A percentile compares a stretch with the other conserved stretches of the same genome.
Evolutionary conservation across 1,140 invertebrate species (phyloP).

Genomic region (Drosophila elegans): DNA sequence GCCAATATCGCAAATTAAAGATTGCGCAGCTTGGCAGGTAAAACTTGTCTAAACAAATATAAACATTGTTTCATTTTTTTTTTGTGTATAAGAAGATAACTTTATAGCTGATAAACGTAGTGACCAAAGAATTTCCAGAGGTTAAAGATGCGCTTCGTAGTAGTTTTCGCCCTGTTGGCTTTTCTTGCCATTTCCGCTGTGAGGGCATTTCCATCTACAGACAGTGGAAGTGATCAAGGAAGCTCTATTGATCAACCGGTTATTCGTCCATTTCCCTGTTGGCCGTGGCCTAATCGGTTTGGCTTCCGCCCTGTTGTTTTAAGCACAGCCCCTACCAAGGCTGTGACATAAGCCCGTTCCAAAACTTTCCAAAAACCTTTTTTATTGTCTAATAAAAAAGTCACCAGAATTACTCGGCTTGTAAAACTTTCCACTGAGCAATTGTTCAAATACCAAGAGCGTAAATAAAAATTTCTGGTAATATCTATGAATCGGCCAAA

Average conservation of each 20-base stretch:
- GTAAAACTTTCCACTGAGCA: constrained; percentile 44
- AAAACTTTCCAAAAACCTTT: not conserved
- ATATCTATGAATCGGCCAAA: constrained; percentile 1
- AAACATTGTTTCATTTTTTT: too few relatives aligned
- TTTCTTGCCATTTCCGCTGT: constrained; percentile 7
- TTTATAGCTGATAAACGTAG: not conserved
- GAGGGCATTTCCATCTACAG: not conserved
- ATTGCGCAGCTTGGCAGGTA: constrained; percentile 1
- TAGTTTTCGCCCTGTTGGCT: not conserved
- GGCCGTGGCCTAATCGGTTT: constrained; percentile 9
- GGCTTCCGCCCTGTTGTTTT: constrained; percentile 19
- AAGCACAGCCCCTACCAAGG: not conserved
- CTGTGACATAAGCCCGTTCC: too few relatives aligned
- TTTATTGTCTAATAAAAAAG: not conserved
- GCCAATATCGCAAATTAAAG: too few relatives aligned
- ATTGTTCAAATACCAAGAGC: constrained; percentile 31
- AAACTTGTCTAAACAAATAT: not conserved
- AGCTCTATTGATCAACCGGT: not conserved
- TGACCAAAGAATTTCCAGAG: not conserved
- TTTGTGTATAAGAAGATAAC: constrained; percentile 2
- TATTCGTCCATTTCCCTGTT: not conserved
- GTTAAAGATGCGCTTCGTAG: constrained; percentile 8
- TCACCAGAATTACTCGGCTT: constrained; percentile 1
- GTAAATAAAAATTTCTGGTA: constrained; percentile 33
- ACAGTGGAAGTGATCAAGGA: not conserved